Conservation (phyloP, 1,140 invertebrate species). For the Rhyacophila brunnea region DNA sequence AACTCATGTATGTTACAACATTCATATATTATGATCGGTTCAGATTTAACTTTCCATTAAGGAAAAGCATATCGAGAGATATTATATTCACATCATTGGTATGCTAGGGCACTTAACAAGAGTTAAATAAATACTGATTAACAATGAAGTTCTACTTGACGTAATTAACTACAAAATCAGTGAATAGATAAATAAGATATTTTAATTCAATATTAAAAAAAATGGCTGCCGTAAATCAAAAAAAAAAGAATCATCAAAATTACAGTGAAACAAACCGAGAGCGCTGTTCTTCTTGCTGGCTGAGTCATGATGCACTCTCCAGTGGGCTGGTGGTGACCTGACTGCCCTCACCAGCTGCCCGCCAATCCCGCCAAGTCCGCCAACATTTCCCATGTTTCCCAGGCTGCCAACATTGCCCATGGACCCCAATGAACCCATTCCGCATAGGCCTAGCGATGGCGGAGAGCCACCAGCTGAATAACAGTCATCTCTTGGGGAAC, state of each 20-base stretch:
- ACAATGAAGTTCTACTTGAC: too few relatives aligned
- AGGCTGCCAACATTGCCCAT: slow-evolving; percentile 18
- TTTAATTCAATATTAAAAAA: too few relatives aligned
- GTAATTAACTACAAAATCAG: too few relatives aligned
- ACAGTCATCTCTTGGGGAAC: slow-evolving; percentile 31
- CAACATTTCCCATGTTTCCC: slow-evolving; percentile 19
- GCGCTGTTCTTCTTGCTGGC: slow-evolving; percentile 26
- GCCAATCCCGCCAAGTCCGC: slow-evolving; percentile 18
- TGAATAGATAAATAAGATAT: too few relatives aligned
- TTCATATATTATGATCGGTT: too few relatives aligned
- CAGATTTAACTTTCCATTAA: too few relatives aligned
- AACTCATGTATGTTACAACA: too few relatives aligned
- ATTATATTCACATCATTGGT: too few relatives aligned
- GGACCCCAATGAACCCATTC: slow-evolving; percentile 19
- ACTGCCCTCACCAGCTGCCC: slow-evolving; percentile 30
- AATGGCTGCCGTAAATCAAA: background rate
- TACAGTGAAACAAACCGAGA: slow-evolving; percentile 16
- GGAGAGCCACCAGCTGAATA: slow-evolving; percentile 29
- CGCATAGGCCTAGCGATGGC: slow-evolving; percentile 28
- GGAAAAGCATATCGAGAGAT: too few relatives aligned
- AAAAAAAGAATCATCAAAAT: background rate
- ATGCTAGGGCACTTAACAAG: too few relatives aligned
- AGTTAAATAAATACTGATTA: too few relatives aligned
- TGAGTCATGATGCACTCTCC: slow-evolving; percentile 31
- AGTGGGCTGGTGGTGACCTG: slow-evolving; percentile 29